Conservation (phyloP, 2,888 invertebrate species). For the Microctonus brassicae region DNA sequence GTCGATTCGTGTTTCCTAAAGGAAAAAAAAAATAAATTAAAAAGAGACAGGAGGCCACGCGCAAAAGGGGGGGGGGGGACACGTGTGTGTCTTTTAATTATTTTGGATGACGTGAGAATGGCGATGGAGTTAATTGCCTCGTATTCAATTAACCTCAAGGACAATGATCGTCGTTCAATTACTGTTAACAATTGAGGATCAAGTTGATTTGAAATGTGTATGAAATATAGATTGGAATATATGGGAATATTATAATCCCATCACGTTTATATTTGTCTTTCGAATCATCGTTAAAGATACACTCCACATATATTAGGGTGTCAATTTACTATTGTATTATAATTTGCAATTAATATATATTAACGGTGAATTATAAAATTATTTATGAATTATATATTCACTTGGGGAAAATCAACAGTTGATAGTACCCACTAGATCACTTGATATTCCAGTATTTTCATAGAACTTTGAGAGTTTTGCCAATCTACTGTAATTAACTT, state of each 20-base stretch:
- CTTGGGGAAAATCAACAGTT: neutral
- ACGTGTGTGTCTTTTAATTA: slow-evolving; percentile 49
- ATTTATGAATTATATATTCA: slow-evolving; percentile 22
- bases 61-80: slow-evolving; percentile 35
- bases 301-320: too few species aligned
- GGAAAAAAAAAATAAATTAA: neutral
- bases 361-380: neutral
- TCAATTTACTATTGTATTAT: too few species aligned
- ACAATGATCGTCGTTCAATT: slow-evolving; percentile 48
- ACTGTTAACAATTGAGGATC: slow-evolving; percentile 27
- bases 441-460: neutral
- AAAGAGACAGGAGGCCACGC: slow-evolving; percentile 17
- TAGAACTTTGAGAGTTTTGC: neutral
- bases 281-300: too few species aligned
- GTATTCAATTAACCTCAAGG: slow-evolving; percentile 50
- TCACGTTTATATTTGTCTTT: neutral
- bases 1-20: neutral
- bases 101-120: slow-evolving; percentile 40
- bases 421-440: neutral
- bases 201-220: too few species aligned
- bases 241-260: too few species aligned
- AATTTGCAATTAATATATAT: neutral
- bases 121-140: slow-evolving; percentile 47
- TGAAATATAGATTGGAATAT: too few species aligned
- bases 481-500: slow-evolving; percentile 43